Percentiles rank a stretch among this genome's conserved stretches.
These are phyloP conservation scores for Grus americana DNA, from an alignment of 2,113 vertebrate genomes.

Conservation along the genomic window DNA sequence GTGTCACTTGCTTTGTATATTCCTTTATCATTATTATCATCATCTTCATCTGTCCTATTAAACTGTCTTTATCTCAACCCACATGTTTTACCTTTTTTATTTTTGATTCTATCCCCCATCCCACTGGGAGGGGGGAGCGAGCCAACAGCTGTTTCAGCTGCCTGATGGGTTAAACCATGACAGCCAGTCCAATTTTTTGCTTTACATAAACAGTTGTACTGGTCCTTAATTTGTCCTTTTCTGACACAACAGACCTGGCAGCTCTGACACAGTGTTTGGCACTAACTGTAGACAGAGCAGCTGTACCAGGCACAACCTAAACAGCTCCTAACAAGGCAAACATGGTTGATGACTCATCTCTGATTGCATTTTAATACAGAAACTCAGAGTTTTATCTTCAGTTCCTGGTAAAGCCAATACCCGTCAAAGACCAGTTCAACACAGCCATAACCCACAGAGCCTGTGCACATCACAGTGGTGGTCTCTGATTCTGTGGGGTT, in stretches of 20 bases:
- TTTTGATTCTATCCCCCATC: too few species aligned
- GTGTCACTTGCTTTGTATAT: too few species aligned
- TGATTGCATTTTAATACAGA: neutral
- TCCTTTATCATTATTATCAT: too few species aligned
- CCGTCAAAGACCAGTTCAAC: neutral
- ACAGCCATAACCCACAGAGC: neutral
- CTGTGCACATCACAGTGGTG: accelerated
- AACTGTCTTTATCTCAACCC: too few species aligned
- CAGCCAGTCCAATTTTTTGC: neutral
- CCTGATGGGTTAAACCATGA: too few species aligned
- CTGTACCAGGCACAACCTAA: slow-evolving; percentile 9
- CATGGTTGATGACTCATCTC: neutral
- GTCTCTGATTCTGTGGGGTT: neutral
- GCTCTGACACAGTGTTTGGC: neutral
- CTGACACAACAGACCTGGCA: neutral
- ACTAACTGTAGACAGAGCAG: slow-evolving; percentile 4
- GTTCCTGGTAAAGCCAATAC: neutral
- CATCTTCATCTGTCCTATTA: too few species aligned
- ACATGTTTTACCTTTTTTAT: too few species aligned
- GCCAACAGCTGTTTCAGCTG: too few species aligned
- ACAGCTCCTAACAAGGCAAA: slow-evolving; percentile 31
- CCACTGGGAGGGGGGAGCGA: too few species aligned
- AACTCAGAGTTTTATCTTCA: neutral
- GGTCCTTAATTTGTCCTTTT: slow-evolving; percentile 23
- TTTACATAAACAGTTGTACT: neutral